A percentile compares a stretch with the other conserved stretches of the same genome.
Evolutionary conservation across 2,888 invertebrate species (phyloP).

Genomic region (Cotesia congregata): DNA sequence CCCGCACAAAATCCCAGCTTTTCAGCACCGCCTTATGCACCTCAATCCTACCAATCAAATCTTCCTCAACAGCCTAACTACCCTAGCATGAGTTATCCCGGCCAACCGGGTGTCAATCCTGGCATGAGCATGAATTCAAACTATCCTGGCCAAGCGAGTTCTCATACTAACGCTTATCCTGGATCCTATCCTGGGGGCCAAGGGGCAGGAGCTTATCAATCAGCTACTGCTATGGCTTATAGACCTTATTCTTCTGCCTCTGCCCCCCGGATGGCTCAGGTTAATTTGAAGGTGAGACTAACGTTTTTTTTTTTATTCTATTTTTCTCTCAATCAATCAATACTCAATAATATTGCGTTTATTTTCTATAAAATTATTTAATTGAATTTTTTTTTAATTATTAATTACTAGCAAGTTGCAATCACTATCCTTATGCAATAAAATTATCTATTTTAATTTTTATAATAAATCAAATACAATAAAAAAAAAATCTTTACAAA

Average conservation of each 20-base stretch:
- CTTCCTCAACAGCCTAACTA: slow-evolving; percentile 37
- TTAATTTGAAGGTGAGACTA: slow-evolving; percentile 62
- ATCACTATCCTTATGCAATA: too few species aligned
- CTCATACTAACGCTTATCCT: slow-evolving; percentile 50
- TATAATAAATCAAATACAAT: too few species aligned
- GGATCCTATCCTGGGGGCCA: slow-evolving; percentile 64
- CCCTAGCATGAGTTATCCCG: slow-evolving; percentile 27
- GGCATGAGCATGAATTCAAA: slow-evolving; percentile 39
- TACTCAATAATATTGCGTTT: too few species aligned
- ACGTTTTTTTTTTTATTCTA: slow-evolving; percentile 9
- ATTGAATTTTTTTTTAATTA: too few species aligned
- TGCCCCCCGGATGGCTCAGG: slow-evolving; percentile 59
- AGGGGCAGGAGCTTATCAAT: slow-evolving; percentile 57
- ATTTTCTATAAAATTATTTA: too few species aligned
- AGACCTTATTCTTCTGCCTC: slow-evolving; percentile 49
- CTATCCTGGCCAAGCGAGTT: slow-evolving; percentile 36
- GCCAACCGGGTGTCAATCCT: background rate
- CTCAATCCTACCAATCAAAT: slow-evolving; percentile 24
- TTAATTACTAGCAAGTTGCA: too few species aligned
- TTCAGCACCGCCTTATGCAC: slow-evolving; percentile 37
- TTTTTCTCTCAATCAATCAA: background rate
- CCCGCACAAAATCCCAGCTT: slow-evolving; percentile 46
- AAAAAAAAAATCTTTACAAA: too few species aligned
- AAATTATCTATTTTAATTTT: too few species aligned
- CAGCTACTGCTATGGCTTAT: slow-evolving; percentile 48